Base-by-base conservation (phyloP, 2,888 invertebrate species). In the Dryomyza anilis region DNA sequence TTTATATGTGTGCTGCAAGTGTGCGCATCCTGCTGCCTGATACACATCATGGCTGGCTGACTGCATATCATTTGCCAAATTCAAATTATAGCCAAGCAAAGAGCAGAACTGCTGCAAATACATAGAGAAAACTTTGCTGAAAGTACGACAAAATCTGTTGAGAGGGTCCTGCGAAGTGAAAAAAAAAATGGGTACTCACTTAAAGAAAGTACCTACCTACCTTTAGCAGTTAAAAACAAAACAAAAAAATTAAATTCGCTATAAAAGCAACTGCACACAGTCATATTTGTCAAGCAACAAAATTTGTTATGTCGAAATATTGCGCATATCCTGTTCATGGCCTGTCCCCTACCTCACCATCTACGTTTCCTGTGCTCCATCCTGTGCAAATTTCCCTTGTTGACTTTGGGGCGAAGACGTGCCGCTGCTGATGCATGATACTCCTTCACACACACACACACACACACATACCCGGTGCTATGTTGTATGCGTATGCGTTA, bases 341-440 rank as follows among this genome's bases (percentile, higher is more conserved):
- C n/a, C n/a, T n/a, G n/a, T n/a, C n/a, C n/a, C n/a, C n/a, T n/a
- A n/a, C n/a, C n/a, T n/a, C n/a, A n/a, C n/a, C 39, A n/a, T 39
- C 50, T 10, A 25, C 2, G 14, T 21, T 25, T 50, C 23, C 27
- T 23, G 27, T 14, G 48, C 48, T 25, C n/a, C 27, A 23, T 23
- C 25, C 39, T n/a, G n/a, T 43, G 43, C 19, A 25, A 48, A 50
- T 50, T 50, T 50, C 50, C 50, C 50, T 14, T 50, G 50, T 50
- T 50, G 50, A 50, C 50, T 50, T 23, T 45, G n/a, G n/a, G 50
- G 50, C 50, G 23, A 25, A 23, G 50, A 50, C 50, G 50, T 50
- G 50, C 25, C 8, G 8, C 16, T 19, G 27, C 19, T 16, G 45
- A 21, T 50, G 27, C 50, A 39, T 39, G 39, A 39, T n/a, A n/a